phyloP scores from a whole-genome alignment of 2,888 invertebrate species.

The Bedellia somnulentella region DNA sequence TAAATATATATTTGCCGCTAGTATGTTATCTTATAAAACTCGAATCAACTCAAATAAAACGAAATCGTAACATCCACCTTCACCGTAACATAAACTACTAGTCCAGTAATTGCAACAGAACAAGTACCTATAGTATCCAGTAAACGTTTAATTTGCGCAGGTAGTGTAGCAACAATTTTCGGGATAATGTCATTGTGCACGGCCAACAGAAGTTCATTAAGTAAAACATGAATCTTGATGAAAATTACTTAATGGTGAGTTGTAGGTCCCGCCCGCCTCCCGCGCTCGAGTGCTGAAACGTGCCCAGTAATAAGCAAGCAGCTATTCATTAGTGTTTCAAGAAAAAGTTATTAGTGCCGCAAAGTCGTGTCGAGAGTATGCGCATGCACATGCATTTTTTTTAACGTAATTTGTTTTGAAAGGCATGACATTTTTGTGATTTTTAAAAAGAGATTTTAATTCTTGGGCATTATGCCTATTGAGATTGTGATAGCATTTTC shows the following conservation, averaged over 20 bases:
- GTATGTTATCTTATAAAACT: too few relatives aligned
- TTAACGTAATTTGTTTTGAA: too few relatives aligned
- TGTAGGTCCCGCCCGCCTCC: constrained; percentile 18
- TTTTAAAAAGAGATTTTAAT: too few relatives aligned
- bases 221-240: constrained; percentile 32
- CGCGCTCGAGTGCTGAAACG: constrained; percentile 36
- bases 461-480: too few relatives aligned
- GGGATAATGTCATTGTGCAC: constrained; percentile 7
- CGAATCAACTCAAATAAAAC: too few relatives aligned
- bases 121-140: too few relatives aligned
- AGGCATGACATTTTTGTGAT: too few relatives aligned
- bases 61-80: too few relatives aligned
- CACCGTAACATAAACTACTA: too few relatives aligned
- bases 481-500: too few relatives aligned
- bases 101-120: too few relatives aligned
- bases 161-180: constrained; percentile 1
- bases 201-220: constrained; percentile 20
- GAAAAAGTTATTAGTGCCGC: constrained; percentile 48
- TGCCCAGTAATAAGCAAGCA: constrained; percentile 49
- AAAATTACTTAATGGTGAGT: constrained; percentile 39
- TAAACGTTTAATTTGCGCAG: constrained; percentile 4
- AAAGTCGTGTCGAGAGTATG: constrained; percentile 38
- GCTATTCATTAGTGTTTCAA: constrained; percentile 56
- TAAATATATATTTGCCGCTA: too few relatives aligned
- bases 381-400: constrained; percentile 44